phyloP scores from a whole-genome alignment of 1,140 invertebrate species.

The Trichogramma pretiosum region DNA sequence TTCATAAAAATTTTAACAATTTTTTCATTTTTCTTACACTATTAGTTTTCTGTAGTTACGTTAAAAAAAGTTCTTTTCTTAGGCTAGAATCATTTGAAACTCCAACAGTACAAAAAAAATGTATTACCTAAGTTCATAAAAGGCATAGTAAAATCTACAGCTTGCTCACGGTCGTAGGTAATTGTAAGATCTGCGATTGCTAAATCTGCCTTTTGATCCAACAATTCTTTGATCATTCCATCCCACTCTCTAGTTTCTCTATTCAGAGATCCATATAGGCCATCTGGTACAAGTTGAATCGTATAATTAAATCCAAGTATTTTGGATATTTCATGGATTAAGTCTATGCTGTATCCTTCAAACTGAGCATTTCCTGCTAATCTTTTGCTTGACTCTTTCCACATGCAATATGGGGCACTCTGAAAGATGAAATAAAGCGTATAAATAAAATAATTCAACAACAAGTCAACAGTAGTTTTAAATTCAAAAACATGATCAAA shows the following conservation, averaged over 20 bases:
- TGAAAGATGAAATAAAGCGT: too few relatives aligned
- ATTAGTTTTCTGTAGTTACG: too few relatives aligned
- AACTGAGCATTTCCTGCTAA: slow-evolving; percentile 78
- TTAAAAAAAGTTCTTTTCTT: too few relatives aligned
- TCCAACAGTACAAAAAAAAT: too few relatives aligned
- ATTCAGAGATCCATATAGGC: slow-evolving; percentile 71
- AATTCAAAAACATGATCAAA: too few relatives aligned
- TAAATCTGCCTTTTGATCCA: slow-evolving; percentile 83
- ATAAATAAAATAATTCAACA: too few relatives aligned
- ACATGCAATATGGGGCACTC: slow-evolving; percentile 89
- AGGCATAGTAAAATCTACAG: slow-evolving; percentile 90
- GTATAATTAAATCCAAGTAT: slow-evolving; percentile 87
- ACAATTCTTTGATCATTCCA: slow-evolving; percentile 85
- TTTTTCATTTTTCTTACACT: too few relatives aligned
- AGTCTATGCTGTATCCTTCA: slow-evolving; percentile 80
- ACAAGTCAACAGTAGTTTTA: too few relatives aligned
- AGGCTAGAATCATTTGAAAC: too few relatives aligned
- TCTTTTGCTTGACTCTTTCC: slow-evolving; percentile 70
- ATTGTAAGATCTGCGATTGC: slow-evolving; percentile 91
- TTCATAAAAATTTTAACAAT: too few relatives aligned
- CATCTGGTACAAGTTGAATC: slow-evolving; percentile 70
- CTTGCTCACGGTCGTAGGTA: slow-evolving; percentile 80
- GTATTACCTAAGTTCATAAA: slow-evolving; percentile 88
- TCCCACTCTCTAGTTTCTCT: slow-evolving; percentile 80
- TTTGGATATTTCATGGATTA: slow-evolving; percentile 80